Conservation (phyloP, 2,797 vertebrate genomes). For the Rhabdophis nuchalis region DNA sequence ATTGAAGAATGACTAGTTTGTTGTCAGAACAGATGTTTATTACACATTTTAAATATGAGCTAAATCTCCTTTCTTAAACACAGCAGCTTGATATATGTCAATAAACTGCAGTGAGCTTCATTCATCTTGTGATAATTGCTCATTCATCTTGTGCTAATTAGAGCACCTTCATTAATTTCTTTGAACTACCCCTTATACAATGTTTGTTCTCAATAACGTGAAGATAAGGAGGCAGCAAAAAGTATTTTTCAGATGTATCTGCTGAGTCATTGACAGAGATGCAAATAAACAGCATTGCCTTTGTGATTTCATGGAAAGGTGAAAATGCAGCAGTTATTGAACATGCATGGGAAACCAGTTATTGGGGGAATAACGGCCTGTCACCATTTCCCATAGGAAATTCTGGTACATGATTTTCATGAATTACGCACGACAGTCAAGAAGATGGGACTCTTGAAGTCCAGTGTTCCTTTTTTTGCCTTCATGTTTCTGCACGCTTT, state of each 20-base stretch:
- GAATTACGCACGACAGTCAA: constrained; percentile 24
- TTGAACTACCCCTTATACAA: neutral
- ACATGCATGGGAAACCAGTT: neutral
- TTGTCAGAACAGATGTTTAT: neutral
- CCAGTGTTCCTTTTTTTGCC: constrained; percentile 32
- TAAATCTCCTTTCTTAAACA: neutral
- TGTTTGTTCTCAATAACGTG: neutral
- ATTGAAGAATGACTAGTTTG: neutral
- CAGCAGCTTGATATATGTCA: neutral
- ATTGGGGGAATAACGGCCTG: neutral
- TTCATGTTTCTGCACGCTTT: constrained; percentile 33
- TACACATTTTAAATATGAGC: neutral
- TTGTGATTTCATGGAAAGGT: neutral
- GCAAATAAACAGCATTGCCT: neutral
- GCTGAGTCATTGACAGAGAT: neutral
- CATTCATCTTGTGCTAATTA: neutral
- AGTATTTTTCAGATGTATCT: neutral
- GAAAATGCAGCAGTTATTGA: neutral
- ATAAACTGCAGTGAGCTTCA: neutral
- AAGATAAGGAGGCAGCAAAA: neutral
- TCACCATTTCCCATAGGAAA: neutral
- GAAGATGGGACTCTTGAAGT: constrained; percentile 34
- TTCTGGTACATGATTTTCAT: constrained; percentile 37
- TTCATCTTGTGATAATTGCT: neutral
- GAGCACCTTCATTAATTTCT: neutral